These are phyloP conservation scores for Tonatia bakeri DNA, from an alignment of 2,113 vertebrate species.

Conservation along the genomic window DNA sequence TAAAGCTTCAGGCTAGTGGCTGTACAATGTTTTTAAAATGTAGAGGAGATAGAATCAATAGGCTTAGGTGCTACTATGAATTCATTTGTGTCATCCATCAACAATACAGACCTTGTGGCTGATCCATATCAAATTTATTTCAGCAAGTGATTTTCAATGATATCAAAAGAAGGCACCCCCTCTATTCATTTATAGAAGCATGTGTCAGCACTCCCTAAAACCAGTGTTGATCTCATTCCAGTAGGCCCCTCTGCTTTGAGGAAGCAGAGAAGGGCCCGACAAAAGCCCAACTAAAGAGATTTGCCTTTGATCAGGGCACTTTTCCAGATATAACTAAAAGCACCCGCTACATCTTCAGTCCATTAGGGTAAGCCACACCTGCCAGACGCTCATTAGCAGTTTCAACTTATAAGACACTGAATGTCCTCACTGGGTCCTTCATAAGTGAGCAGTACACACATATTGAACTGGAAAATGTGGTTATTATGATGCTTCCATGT, in stretches of 20 bases:
- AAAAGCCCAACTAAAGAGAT: conserved; percentile 53
- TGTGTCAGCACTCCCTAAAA: conserved; percentile 57
- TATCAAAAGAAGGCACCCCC: conserved; percentile 41
- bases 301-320: conserved; percentile 41
- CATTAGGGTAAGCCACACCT: conserved; percentile 53
- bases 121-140: conserved; percentile 69
- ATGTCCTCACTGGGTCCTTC: conserved; percentile 3
- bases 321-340: conserved; percentile 49
- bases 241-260: not conserved
- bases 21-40: conserved; percentile 7
- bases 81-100: conserved; percentile 64
- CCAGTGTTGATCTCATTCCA: conserved; percentile 26
- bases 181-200: conserved; percentile 67
- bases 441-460: not conserved
- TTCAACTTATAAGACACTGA: conserved; percentile 41
- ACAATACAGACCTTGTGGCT: conserved; percentile 31
- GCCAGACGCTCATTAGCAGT: conserved; percentile 36
- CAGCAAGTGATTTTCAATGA: conserved; percentile 58
- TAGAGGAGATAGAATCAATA: conserved; percentile 43
- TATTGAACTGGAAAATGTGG: not conserved
- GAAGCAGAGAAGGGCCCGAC: not conserved
- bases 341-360: conserved; percentile 13
- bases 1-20: not conserved
- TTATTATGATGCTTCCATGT: not conserved
- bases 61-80: conserved; percentile 23